These are phyloP conservation scores for Brachionus rubens DNA, from an alignment of 1,140 invertebrate species.

Conservation along the genomic window DNA sequence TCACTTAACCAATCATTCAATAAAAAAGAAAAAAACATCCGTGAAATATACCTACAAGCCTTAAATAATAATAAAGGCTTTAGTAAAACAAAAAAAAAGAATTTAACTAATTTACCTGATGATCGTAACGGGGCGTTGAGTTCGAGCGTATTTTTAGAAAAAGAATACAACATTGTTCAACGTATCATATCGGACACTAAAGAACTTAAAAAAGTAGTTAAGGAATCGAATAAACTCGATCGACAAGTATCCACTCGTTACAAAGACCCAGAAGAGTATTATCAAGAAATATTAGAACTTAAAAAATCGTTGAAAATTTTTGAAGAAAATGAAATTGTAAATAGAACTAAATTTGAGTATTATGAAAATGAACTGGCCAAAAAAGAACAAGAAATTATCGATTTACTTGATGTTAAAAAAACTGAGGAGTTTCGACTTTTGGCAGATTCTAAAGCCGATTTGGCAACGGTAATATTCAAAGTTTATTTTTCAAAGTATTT, in stretches of 20 bases:
- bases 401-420: slow-evolving; percentile 36
- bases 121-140: background rate
- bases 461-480: slow-evolving; percentile 24
- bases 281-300: slow-evolving; percentile 21
- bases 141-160: slow-evolving; percentile 30
- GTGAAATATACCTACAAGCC: slow-evolving; percentile 32
- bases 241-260: background rate
- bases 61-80: slow-evolving; percentile 2
- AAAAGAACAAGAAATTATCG: slow-evolving; percentile 44
- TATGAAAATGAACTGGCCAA: slow-evolving; percentile 44
- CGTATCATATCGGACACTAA: slow-evolving; percentile 36
- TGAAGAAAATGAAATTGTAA: slow-evolving; percentile 43
- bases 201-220: slow-evolving; percentile 5
- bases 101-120: slow-evolving; percentile 6
- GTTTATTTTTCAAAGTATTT: background rate
- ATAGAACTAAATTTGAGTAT: slow-evolving; percentile 37
- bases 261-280: slow-evolving; percentile 38
- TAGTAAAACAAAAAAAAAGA: background rate
- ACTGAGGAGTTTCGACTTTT: slow-evolving; percentile 8
- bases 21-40: slow-evolving; percentile 30
- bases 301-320: slow-evolving; percentile 32
- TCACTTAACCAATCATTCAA: background rate
- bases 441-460: slow-evolving; percentile 37
- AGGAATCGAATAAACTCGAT: background rate
- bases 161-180: slow-evolving; percentile 42